Base-by-base conservation (phyloP, 1,140 invertebrate species). In the Melanaphis sacchari region DNA sequence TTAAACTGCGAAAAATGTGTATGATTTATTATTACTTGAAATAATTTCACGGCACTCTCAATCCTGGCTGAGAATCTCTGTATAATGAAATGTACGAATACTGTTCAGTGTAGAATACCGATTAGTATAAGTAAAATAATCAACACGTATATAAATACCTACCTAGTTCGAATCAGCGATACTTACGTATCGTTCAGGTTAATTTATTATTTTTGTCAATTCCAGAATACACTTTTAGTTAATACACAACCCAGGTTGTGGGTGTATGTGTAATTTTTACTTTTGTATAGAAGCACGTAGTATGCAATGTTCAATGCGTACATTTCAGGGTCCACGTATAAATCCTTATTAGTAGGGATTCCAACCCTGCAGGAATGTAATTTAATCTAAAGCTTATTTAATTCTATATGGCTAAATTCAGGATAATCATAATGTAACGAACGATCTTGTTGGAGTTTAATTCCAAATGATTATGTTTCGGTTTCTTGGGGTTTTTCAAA, bases 311-410 rank as follows among this genome's bases (percentile, higher is more conserved):
- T 15, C 26, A 31, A 87, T n/a, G 26, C 84, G 43, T 22, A 85
- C 8, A 43, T 26, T 5, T 40, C 40, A 3, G 84, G 84, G 59
- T 76, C 59, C 11, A 43, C 24, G 41, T 85, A 85, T 85, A 85
- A 85, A 85, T 85, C 84, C 84, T 43, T 85, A 85, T 85, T 85
- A 43, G 40, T 22, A 26, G 41, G 40, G 84, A 85, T 85, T 26
- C 41, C 15, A 26, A 85, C 40, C 41, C 84, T n/a, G 84, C 11
- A 1, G 9, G 26, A 85, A 85, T 85, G 40, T 85, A 85, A 85
- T 85, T 85, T 85, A 11, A 43, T 85, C 43, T 85, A 43, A 85
- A 85, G 84, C 84, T 85, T 85, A 43, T 85, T 85, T 85, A 85
- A 85, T 43, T 85, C 84, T 31, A 85, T 5, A 43, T 40, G 36